Percentiles rank a stretch among this genome's conserved stretches.
phyloP scores from a whole-genome alignment of 1,140 invertebrate genomes.

The Dolichoris vasculosae region DNA sequence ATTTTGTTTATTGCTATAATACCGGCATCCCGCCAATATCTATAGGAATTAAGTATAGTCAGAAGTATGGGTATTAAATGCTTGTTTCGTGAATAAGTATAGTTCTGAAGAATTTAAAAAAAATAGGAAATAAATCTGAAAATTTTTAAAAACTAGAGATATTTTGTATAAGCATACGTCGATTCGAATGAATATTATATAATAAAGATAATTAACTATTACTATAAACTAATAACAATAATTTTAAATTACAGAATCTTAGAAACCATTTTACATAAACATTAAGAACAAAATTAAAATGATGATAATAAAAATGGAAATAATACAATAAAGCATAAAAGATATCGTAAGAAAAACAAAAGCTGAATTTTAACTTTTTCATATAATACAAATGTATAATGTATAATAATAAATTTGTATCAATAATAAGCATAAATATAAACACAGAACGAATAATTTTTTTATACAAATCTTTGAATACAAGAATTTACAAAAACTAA shows the following conservation, averaged over 20 bases:
- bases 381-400: not conserved
- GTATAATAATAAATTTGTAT: not conserved
- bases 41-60: slow-evolving; percentile 24
- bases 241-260: no score
- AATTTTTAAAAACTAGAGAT: not conserved
- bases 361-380: not conserved
- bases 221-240: not conserved
- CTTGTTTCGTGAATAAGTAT: slow-evolving; percentile 15
- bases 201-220: no score
- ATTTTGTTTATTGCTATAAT: slow-evolving; percentile 27
- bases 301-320: not conserved
- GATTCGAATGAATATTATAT: not conserved
- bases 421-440: not conserved
- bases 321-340: not conserved
- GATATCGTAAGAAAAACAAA: not conserved
- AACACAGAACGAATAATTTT: no score
- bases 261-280: not conserved
- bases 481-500: no score
- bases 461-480: no score
- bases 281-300: not conserved
- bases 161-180: not conserved
- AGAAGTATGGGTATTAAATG: slow-evolving; percentile 6
- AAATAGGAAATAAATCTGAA: not conserved
- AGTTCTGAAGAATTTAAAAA: not conserved
- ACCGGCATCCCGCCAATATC: not conserved